These are phyloP conservation scores for Terrapene triunguis DNA, from an alignment of 2,113 vertebrate genomes.

Conservation along the genomic window DNA sequence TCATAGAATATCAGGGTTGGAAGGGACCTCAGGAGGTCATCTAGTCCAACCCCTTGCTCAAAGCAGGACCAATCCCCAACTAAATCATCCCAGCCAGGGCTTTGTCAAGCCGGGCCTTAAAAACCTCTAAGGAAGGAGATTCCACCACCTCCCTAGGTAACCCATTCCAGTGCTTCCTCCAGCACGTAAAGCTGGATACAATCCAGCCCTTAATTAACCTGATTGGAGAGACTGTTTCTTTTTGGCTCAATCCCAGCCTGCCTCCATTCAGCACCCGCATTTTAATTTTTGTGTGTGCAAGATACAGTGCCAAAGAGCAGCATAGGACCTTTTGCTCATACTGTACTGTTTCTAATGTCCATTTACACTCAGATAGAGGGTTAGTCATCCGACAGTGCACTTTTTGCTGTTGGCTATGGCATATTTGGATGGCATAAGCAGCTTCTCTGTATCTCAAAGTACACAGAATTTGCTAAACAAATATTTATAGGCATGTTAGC, in stretches of 20 bases:
- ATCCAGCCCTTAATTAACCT: neutral
- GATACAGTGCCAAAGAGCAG: neutral
- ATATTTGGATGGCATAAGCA: neutral
- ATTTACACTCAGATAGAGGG: neutral
- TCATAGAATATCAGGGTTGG: too few species aligned
- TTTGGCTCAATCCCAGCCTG: rapidly evolving
- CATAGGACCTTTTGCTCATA: rapidly evolving
- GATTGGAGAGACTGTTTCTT: neutral
- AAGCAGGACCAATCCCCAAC: too few species aligned
- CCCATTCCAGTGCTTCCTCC: too few species aligned
- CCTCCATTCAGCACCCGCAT: neutral
- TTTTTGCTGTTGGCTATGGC: neutral
- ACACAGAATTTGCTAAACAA: neutral
- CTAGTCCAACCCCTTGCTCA: too few species aligned
- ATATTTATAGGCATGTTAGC: neutral
- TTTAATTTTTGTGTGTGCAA: neutral
- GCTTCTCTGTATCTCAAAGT: constrained; percentile 5
- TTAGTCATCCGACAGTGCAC: neutral
- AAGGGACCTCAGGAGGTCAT: too few species aligned
- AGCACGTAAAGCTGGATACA: rapidly evolving
- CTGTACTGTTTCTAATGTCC: neutral
- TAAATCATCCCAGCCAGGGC: too few species aligned
- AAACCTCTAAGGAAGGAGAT: too few species aligned
- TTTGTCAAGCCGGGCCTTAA: too few species aligned
- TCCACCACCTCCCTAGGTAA: too few species aligned